Evolutionary conservation across 2,888 invertebrate genomes (phyloP), one percentile per base, ranked within the genome.

Genomic region (Drosophila recens): DNA sequence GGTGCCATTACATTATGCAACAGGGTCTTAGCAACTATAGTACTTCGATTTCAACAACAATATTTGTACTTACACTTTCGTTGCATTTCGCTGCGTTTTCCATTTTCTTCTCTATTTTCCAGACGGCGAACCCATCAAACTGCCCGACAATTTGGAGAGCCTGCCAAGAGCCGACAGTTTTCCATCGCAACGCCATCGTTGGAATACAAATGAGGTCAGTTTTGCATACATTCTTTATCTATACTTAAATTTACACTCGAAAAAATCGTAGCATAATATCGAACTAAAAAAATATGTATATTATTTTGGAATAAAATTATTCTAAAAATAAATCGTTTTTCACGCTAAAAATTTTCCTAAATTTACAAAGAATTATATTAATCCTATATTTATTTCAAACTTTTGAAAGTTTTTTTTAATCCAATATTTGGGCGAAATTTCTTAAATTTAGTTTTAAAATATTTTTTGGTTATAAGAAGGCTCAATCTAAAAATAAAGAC

Each of bases 151-250:
- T 94, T 94, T 98, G 94, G 98, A 98, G 94, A 97, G 97, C 92
- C 95, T 98, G 92, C 97, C 97, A 86, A 95, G 97, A 90, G 97
- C 98, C 76, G 97, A 98, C 93, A 97, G 97, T 93, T 98, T 98
- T 93, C 97, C 98, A 80, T 96, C 96, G 87, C 98, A 98, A 93
- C 94, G 98, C 92, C 98, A 98, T 93, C 96, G 98, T 89, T 99
- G 99, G 99, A 98, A 98, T 96, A 98, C 98, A 93, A 98, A 98
- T 95, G 98, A 99, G 97, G 98, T 98, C 92, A 94, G 95, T 91
- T 84, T 76, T 54, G 58, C 75, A 61, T 57, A 58, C 46, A 57
- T 38, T 38, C 34, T n/a, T 6, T n/a, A 38, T 38, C 38, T 6
- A 38, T 38, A 11, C 13, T n/a, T 33, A 33, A 10, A 33, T 33